These are phyloP conservation scores for Scaptomyza montana DNA, from an alignment of 1,140 invertebrate species.

Conservation along the genomic window DNA sequence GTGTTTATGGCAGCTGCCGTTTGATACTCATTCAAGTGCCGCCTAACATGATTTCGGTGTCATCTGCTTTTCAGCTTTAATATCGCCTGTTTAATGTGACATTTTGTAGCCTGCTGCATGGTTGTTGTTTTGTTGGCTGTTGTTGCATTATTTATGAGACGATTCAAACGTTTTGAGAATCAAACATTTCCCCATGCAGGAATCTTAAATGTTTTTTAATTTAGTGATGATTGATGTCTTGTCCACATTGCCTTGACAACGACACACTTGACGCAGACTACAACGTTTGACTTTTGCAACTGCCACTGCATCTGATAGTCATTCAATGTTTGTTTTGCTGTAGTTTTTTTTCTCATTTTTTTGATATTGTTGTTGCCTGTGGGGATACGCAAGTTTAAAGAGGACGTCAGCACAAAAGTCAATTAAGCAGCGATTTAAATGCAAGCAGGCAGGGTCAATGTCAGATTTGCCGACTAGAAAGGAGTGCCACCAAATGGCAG, in stretches of 20 bases:
- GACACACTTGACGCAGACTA: constrained; percentile 63
- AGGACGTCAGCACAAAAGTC: constrained; percentile 58
- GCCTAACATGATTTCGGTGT: constrained; percentile 82
- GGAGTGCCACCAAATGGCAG: constrained; percentile 56
- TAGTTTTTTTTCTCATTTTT: not conserved
- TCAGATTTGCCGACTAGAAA: constrained; percentile 55
- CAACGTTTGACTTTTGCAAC: constrained; percentile 8
- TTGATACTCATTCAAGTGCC: constrained; percentile 82
- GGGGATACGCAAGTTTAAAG: constrained; percentile 62
- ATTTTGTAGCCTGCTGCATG: constrained; percentile 55
- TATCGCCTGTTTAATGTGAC: constrained; percentile 81
- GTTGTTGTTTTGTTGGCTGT: constrained; percentile 1
- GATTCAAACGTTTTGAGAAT: constrained; percentile 25
- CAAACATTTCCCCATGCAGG: constrained; percentile 62
- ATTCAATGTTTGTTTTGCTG: constrained; percentile 1
- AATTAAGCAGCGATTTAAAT: constrained; percentile 78
- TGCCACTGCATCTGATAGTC: constrained; percentile 7
- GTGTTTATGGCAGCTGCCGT: constrained; percentile 82
- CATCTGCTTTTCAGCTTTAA: constrained; percentile 82
- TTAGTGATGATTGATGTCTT: constrained; percentile 82
- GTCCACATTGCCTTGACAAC: constrained; percentile 74
- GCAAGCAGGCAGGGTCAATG: constrained; percentile 74
- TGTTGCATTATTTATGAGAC: constrained; percentile 77
- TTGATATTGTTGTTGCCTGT: constrained; percentile 35
- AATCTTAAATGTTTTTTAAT: constrained; percentile 81